These are phyloP conservation scores for Drosophila meridiana DNA, from an alignment of 2,888 invertebrate species.

Conservation along the genomic window DNA sequence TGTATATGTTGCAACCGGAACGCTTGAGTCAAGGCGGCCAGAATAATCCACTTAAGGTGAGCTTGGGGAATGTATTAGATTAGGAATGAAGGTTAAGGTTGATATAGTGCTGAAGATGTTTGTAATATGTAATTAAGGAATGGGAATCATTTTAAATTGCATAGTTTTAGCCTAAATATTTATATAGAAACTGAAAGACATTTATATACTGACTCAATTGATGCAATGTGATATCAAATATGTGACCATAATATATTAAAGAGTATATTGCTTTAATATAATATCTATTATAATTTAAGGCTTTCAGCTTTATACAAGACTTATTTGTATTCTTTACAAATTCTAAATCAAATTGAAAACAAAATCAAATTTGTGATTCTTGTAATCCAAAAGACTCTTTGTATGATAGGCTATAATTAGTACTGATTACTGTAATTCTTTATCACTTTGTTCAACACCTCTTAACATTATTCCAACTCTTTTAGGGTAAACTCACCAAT, in stretches of 20 bases:
- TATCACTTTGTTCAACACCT: background rate
- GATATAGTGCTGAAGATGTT: background rate
- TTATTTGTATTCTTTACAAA: too few species aligned
- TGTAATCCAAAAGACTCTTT: too few species aligned
- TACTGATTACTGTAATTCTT: background rate
- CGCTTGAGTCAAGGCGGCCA: conserved; percentile 91
- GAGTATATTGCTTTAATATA: too few species aligned
- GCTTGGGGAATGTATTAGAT: background rate
- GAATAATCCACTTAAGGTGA: conserved; percentile 92
- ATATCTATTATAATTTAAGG: too few species aligned
- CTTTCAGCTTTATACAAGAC: too few species aligned
- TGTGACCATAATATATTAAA: too few species aligned
- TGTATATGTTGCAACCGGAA: conserved; percentile 93
- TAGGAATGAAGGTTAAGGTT: background rate
- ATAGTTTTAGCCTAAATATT: background rate
- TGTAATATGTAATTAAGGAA: background rate
- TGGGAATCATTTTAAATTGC: background rate
- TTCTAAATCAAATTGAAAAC: too few species aligned
- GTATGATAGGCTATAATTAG: too few species aligned
- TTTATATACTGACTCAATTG: too few species aligned
- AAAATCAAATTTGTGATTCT: too few species aligned
- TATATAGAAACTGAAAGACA: background rate
- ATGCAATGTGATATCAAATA: too few species aligned
- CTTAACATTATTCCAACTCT: background rate
- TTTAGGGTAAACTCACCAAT: conserved; percentile 92